Conservation (phyloP, 2,113 vertebrate genomes). For the Perccottus glenii region DNA sequence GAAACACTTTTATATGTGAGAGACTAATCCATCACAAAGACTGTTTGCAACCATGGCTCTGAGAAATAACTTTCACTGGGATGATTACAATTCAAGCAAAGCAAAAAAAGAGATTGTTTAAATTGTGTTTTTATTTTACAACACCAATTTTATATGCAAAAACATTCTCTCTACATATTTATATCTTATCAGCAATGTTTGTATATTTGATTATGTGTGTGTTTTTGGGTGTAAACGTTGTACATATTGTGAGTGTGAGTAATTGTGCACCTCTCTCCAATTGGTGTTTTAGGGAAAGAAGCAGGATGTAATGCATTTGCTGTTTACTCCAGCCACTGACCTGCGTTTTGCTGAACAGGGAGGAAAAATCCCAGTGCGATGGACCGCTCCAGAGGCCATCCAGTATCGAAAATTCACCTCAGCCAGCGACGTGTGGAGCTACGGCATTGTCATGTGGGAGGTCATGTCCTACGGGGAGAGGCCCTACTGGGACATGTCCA, state of each 20-base stretch:
- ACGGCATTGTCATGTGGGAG: slow-evolving; percentile 99
- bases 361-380: slow-evolving; percentile 97
- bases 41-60: neutral
- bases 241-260: slow-evolving; percentile 15
- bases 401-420: slow-evolving; percentile 99
- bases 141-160: no score
- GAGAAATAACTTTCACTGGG: neutral
- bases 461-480: slow-evolving; percentile 98
- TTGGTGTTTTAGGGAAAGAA: slow-evolving; percentile 63
- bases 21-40: neutral
- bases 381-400: slow-evolving; percentile 97
- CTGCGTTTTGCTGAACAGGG: slow-evolving; percentile 81
- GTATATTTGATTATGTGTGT: neutral
- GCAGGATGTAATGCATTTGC: slow-evolving; percentile 62
- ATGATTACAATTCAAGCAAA: neutral
- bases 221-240: neutral
- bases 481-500: slow-evolving; percentile 99
- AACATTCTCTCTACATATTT: no score
- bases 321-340: slow-evolving; percentile 64
- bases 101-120: neutral
- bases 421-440: slow-evolving; percentile 97
- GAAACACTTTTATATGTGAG: slow-evolving; percentile 13
- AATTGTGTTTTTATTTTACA: no score
- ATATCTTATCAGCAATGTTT: neutral
- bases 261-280: slow-evolving; percentile 32